These are phyloP conservation scores for Megaptera novaeangliae DNA, from an alignment of 2,113 vertebrate species.

Conservation along the genomic window DNA sequence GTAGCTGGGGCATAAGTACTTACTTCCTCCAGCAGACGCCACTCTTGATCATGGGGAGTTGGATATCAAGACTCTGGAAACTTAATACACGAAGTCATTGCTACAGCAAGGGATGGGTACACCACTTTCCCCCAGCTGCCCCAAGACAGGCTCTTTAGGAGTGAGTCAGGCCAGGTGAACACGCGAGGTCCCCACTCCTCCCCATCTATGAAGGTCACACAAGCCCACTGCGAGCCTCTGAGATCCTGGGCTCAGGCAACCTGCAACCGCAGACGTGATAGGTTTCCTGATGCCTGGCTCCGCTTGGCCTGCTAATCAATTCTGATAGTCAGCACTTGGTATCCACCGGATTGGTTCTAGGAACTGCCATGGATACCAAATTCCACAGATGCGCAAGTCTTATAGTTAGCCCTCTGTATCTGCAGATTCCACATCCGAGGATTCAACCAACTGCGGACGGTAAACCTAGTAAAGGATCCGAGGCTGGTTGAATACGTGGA, in stretches of 20 bases:
- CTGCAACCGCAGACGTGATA: accelerated
- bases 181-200: neutral
- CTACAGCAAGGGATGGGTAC: accelerated
- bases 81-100: neutral
- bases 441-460: neutral
- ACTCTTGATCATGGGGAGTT: neutral
- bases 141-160: neutral
- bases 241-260: neutral
- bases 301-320: neutral
- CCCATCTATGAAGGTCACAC: neutral
- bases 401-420: neutral
- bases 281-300: neutral
- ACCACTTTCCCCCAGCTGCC: too few species aligned
- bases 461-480: neutral
- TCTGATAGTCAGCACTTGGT: neutral
- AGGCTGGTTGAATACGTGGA: neutral
- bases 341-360: neutral
- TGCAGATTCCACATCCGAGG: neutral
- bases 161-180: neutral
- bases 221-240: neutral
- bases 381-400: neutral
- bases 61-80: neutral
- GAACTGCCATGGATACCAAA: neutral
- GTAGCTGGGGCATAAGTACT: neutral
- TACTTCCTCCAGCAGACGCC: neutral